A percentile compares a stretch with the other conserved stretches of the same genome.
Conservation (phyloP, 2,797 vertebrate genomes). For the Salmo trutta region DNA sequence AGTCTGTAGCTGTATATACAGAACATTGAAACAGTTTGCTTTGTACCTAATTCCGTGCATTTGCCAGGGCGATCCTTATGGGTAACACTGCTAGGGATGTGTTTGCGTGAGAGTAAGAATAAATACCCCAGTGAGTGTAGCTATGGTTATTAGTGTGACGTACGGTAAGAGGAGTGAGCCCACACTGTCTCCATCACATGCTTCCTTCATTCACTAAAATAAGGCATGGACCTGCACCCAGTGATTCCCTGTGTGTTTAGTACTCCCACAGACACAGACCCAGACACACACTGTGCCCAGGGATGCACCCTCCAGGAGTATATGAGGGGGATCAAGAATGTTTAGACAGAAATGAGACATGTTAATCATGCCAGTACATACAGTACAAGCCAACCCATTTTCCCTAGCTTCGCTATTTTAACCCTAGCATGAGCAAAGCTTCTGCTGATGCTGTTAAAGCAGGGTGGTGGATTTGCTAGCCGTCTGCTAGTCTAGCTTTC, state of each 20-base stretch:
- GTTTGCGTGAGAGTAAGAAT: slow-evolving; percentile 58
- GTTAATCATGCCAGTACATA: slow-evolving; percentile 55
- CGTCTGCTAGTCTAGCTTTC: slow-evolving; percentile 37
- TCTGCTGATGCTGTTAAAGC: slow-evolving; percentile 31
- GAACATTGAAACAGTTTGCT: slow-evolving; percentile 14
- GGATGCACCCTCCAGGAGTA: slow-evolving; percentile 66
- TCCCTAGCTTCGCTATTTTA: slow-evolving; percentile 40
- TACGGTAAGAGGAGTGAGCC: slow-evolving; percentile 57
- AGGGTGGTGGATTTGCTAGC: slow-evolving; percentile 53
- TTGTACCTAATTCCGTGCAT: slow-evolving; percentile 24
- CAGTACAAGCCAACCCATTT: slow-evolving; percentile 62
- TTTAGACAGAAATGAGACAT: slow-evolving; percentile 67
- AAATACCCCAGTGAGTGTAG: slow-evolving; percentile 73
- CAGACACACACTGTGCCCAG: slow-evolving; percentile 53
- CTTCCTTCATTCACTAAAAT: slow-evolving; percentile 77
- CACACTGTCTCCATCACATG: slow-evolving; percentile 60
- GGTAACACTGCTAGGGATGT: slow-evolving; percentile 46
- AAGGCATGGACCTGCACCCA: slow-evolving; percentile 44
- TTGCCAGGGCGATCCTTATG: slow-evolving; percentile 44
- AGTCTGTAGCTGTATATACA: neutral
- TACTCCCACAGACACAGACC: slow-evolving; percentile 64
- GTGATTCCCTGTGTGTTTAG: slow-evolving; percentile 50
- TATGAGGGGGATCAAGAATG: slow-evolving; percentile 72
- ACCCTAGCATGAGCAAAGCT: slow-evolving; percentile 44
- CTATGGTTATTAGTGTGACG: slow-evolving; percentile 76